Evolutionary conservation across 1,140 invertebrate genomes (phyloP), one percentile per base, ranked within the genome.

Genomic region (Gryllus bimaculatus): DNA sequence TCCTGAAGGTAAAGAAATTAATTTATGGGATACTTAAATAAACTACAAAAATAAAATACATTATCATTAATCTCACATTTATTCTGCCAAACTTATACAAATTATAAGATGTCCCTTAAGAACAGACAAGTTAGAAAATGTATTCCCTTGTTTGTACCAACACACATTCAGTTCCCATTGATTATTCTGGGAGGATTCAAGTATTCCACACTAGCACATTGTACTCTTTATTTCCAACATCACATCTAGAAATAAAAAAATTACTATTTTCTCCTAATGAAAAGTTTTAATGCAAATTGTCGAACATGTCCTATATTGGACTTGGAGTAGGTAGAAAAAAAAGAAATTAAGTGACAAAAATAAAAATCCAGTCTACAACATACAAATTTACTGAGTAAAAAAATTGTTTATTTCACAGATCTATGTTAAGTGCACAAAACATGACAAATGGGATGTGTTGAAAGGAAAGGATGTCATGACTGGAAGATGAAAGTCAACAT

Each of bases 401-500:
- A 77, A 77, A 77, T 77, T 77, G 76, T 48, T 77, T 54, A 48
- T 77, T 77, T 77, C 76, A 48, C 76, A 77, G 48, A 48, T 77
- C 76, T 54, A 10, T 48, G 26, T 39, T 39, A 13, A n/a, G 26
- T 39, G 26, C 76, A 77, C 48, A 77, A 10, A 77, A 18, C 47
- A 77, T 10, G 47, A 20, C 48, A n/a, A n/a, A 76, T 48, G 76
- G 47, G n/a, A 12, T n/a, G 76, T 77, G 48, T 47, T 49, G 47
- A 8, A 47, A 77, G 10, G 48, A 47, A 76, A 47, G 26, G 48
- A 10, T 7, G 48, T 77, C 7, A 77, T 48, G 47, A 20, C 26
- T 77, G 76, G 47, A 47, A 48, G 48, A 10, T 77, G 75, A 47
- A n/a, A 48, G 76, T 77, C 47, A 47, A 48, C 47, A 39, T 54